A percentile compares a stretch with the other conserved stretches of the same genome.
phyloP scores from a whole-genome alignment of 2,113 vertebrate species.

The Calidris pugnax region DNA sequence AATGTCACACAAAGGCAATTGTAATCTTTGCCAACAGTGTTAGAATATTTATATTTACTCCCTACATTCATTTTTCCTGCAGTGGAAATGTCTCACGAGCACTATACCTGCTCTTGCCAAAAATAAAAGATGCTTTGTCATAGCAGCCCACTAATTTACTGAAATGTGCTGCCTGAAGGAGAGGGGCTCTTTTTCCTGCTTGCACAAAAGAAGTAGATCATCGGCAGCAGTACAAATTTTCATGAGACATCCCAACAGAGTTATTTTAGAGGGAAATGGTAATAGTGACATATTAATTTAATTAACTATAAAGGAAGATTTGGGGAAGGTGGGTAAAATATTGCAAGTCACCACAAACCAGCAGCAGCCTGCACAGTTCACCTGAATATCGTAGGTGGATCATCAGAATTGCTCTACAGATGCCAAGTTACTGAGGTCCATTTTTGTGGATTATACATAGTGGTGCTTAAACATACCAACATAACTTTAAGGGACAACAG shows the following conservation, averaged over 20 bases:
- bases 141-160: not conserved
- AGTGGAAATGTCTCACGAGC: not conserved
- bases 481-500: not conserved
- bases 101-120: not conserved
- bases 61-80: not conserved
- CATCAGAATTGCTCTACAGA: not conserved
- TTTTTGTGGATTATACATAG: not conserved
- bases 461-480: not conserved
- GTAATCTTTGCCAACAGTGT: not conserved
- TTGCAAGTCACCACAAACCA: not conserved
- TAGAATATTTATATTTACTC: not conserved
- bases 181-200: not conserved
- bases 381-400: not conserved
- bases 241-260: not conserved
- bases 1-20: not conserved
- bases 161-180: not conserved
- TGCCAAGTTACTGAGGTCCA: not conserved
- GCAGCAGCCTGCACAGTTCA: not conserved
- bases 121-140: not conserved
- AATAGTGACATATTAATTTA: not conserved
- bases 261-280: not conserved
- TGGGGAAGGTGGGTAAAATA: not conserved
- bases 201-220: not conserved
- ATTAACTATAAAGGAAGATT: not conserved
- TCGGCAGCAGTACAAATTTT: not conserved